A percentile compares a stretch with the other conserved stretches of the same genome.
Evolutionary conservation across 2,888 invertebrate genomes (phyloP).

Genomic region (Pyrocoelia pectoralis): DNA sequence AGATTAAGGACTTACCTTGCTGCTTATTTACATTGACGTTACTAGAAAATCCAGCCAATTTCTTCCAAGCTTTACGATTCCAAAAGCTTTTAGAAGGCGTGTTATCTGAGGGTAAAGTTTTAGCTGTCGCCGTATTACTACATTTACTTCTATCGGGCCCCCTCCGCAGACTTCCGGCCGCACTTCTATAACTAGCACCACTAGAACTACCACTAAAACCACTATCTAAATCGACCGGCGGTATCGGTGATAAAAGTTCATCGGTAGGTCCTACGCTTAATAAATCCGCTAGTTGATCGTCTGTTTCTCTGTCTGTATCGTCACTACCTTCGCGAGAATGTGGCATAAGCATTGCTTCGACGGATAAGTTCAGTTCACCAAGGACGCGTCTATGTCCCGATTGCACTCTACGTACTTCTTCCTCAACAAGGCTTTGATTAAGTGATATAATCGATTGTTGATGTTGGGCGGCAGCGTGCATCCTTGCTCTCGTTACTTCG

Average conservation of each 20-base stretch:
- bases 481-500: constrained; percentile 62
- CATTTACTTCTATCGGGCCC: constrained; percentile 58
- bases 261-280: constrained; percentile 75
- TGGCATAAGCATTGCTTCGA: constrained; percentile 90
- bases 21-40: constrained; percentile 73
- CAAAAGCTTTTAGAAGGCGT: constrained; percentile 66
- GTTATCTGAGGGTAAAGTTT: constrained; percentile 11
- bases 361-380: constrained; percentile 86
- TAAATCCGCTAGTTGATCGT: constrained; percentile 71
- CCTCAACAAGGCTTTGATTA: constrained; percentile 78
- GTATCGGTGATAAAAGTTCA: constrained; percentile 74
- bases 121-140: constrained; percentile 25
- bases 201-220: constrained; percentile 86
- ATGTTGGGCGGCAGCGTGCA: constrained; percentile 39
- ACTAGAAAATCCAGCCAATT: constrained; percentile 77
- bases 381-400: constrained; percentile 83
- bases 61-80: constrained; percentile 82
- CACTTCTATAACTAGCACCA: constrained; percentile 74
- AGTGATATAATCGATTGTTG: constrained; percentile 72
- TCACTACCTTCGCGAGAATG: constrained; percentile 65
- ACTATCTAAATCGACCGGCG: constrained; percentile 76
- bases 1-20: constrained; percentile 65
- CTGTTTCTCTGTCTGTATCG: constrained; percentile 68
- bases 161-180: constrained; percentile 70
- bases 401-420: constrained; percentile 85